Conservation (phyloP, 2,797 vertebrate genomes). For the Ctenosaura bakeri region DNA sequence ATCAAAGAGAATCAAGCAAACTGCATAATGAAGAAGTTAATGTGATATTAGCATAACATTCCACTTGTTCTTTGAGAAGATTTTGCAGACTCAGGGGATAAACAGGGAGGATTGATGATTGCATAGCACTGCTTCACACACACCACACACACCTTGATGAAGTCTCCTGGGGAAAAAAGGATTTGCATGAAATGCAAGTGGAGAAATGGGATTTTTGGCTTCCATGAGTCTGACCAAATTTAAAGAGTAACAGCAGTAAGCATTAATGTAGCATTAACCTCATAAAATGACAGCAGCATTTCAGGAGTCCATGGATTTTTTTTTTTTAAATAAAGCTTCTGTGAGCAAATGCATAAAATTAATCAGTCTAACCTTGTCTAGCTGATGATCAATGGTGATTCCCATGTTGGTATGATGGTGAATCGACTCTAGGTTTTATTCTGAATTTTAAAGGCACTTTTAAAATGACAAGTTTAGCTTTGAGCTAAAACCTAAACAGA, state of each 20-base stretch:
- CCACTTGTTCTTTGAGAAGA: slow-evolving; percentile 33
- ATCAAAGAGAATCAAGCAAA: slow-evolving; percentile 64
- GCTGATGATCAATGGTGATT: too few relatives aligned
- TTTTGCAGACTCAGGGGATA: slow-evolving; percentile 16
- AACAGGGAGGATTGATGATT: slow-evolving; percentile 14
- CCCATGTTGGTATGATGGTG: too few relatives aligned
- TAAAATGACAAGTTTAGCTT: too few relatives aligned
- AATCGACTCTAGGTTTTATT: too few relatives aligned
- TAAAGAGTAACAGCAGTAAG: slow-evolving; percentile 19
- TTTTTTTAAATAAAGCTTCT: background rate
- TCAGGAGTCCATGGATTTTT: background rate
- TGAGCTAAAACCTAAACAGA: too few relatives aligned
- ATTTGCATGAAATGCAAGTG: slow-evolving; percentile 12
- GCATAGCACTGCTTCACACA: background rate
- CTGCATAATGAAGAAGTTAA: slow-evolving; percentile 62
- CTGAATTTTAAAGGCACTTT: too few relatives aligned
- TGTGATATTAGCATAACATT: slow-evolving; percentile 57
- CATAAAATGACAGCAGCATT: background rate
- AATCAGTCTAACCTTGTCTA: background rate
- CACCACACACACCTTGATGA: slow-evolving; percentile 12
- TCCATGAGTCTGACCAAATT: background rate
- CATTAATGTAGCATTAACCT: background rate
- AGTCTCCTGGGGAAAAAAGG: background rate
- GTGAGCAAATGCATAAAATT: background rate
- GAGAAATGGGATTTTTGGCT: slow-evolving; percentile 21